Evolutionary conservation across 2,888 invertebrate genomes (phyloP), one percentile per base, ranked within the genome.

Genomic region (Hydroisotoma schaefferi): DNA sequence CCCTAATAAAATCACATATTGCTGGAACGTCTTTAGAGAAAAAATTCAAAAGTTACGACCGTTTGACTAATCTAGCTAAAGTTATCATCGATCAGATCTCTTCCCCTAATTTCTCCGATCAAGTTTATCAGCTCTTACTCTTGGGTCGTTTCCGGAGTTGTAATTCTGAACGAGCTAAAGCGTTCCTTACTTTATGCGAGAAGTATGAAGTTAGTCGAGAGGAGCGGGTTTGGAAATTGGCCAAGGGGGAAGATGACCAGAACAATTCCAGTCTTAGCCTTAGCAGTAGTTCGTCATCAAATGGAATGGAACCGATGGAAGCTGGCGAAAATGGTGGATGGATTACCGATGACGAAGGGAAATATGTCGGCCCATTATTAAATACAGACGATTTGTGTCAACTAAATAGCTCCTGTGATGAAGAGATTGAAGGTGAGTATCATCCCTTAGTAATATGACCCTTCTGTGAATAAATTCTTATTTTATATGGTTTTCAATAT

Each of bases 1-100:
- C 15, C n/a, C 46, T 49, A 46, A 37, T 60, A 3, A 2, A 25
- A 22, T 18, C 26, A 12, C 43, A 23, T 6, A 25, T 51, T 5
- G 6, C n/a, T 15, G 46, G 40, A 10, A 26, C 20, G 10, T 2
- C 6, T 6, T 15, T 40, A 15, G 48, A 57, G 4, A 38, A 27
- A 23, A 26, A 18, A 10, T 28, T 25, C 28, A 8, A 15, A 6
- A 3, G 2, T 22, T 23, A 51, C n/a, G 22, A 22, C 10, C 29
- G 27, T n/a, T 18, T 43, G 25, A 22, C 5, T 23, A 8, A 15
- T 12, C 38, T 43, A 5, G 57, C 44, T 1, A 26, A 40, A n/a
- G 48, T 26, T 2, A 18, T 57, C 6, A 51, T 57, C 2, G 33
- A 29, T 12, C 49, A 49, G 18, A 49, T 49, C 29, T n/a, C 28